Conservation (phyloP, 37 sponge, comb jelly and placozoan species). For the Hexactinellida sp. region DNA sequence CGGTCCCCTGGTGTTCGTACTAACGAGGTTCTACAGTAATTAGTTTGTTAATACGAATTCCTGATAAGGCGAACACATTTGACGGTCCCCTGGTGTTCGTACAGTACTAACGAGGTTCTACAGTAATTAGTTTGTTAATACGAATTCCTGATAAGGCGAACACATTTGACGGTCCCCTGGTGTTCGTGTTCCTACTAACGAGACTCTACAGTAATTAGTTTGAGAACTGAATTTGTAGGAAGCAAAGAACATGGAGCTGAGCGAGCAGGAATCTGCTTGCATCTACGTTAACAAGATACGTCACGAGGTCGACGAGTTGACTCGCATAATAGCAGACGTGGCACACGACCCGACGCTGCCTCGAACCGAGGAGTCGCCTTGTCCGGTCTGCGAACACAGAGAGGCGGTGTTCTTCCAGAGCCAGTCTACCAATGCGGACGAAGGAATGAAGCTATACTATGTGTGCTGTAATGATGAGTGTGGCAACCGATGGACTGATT, state of each 20-base stretch:
- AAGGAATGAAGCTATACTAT: conserved; percentile 93
- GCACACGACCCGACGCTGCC: conserved; percentile 95
- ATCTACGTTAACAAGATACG: conserved; percentile 98
- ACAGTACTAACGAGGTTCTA: too few relatives aligned
- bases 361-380: conserved; percentile 78
- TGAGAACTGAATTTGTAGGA: too few relatives aligned
- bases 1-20: too few relatives aligned
- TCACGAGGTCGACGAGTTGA: conserved; percentile 96
- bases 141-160: too few relatives aligned
- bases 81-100: too few relatives aligned
- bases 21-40: too few relatives aligned
- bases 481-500: conserved; percentile 94
- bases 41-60: too few relatives aligned
- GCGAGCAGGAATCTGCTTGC: conserved; percentile 68
- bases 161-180: too few relatives aligned
- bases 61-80: too few relatives aligned
- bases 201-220: too few relatives aligned
- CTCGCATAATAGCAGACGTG: conserved; percentile 93
- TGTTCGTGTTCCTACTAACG: too few relatives aligned
- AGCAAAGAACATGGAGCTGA: conserved; percentile 78
- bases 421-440: conserved; percentile 80
- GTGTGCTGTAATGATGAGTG: conserved; percentile 88
- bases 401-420: conserved; percentile 95
- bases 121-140: too few relatives aligned
- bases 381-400: conserved; percentile 79